phyloP scores from a whole-genome alignment of 2,888 invertebrate genomes.

The Drosophila austrosaltans region DNA sequence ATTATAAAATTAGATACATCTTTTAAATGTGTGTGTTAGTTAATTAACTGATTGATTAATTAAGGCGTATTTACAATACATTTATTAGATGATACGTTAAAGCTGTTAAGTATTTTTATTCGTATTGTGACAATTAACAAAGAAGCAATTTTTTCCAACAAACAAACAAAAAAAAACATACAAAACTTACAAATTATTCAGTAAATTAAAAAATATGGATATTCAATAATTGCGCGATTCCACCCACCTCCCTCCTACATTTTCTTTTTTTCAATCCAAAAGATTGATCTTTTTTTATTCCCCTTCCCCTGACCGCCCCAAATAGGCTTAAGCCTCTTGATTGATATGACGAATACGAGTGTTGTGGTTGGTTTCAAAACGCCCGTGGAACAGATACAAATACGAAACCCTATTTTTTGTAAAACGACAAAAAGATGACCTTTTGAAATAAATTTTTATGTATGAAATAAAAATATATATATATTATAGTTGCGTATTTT shows the following conservation, averaged over 20 bases:
- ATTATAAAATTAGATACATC: conserved; percentile 51
- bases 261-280: conserved; percentile 36
- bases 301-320: conserved; percentile 1
- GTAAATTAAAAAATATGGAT: not conserved
- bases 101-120: conserved; percentile 71
- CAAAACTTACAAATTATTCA: conserved; percentile 18
- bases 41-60: conserved; percentile 26
- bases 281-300: not conserved
- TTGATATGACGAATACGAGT: conserved; percentile 47
- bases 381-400: conserved; percentile 47
- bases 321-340: conserved; percentile 55
- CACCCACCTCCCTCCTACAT: conserved; percentile 30
- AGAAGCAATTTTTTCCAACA: conserved; percentile 64
- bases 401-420: conserved; percentile 68
- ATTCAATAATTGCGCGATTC: not conserved
- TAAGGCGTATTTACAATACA: conserved; percentile 58
- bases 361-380: conserved; percentile 66
- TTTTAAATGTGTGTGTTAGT: conserved; percentile 54
- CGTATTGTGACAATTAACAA: conserved; percentile 71
- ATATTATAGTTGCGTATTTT: conserved; percentile 22
- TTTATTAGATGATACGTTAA: conserved; percentile 63
- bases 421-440: conserved; percentile 54
- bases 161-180: conserved; percentile 24
- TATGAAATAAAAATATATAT: conserved; percentile 59
- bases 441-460: conserved; percentile 69